Percentiles rank a stretch among this genome's conserved stretches.
phyloP scores from a whole-genome alignment of 2,888 invertebrate genomes.

The Coleophora deauratella region DNA sequence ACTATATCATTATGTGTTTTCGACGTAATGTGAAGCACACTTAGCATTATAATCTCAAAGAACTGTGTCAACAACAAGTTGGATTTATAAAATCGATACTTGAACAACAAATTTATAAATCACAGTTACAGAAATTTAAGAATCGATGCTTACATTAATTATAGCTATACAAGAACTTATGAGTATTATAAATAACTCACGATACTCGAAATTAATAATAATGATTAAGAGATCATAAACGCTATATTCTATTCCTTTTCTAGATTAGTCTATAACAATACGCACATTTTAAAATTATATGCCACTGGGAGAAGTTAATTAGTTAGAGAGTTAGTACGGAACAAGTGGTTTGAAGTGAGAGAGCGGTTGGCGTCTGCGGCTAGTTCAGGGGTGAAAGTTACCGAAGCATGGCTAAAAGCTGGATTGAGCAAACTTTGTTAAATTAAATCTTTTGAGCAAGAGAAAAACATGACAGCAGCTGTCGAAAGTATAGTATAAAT shows the following conservation, averaged over 20 bases:
- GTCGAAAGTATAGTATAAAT: slow-evolving; percentile 45
- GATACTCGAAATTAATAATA: slow-evolving; percentile 69
- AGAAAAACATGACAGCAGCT: slow-evolving; percentile 54
- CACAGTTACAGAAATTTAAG: slow-evolving; percentile 38
- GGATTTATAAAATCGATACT: no score
- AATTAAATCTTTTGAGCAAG: slow-evolving; percentile 67
- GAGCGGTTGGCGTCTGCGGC: no score
- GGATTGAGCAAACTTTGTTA: slow-evolving; percentile 70
- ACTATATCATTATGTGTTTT: no score
- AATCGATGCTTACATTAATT: slow-evolving; percentile 35
- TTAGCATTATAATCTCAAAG: no score
- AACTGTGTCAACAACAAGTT: no score
- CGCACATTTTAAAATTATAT: slow-evolving; percentile 57
- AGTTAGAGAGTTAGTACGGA: slow-evolving; percentile 25
- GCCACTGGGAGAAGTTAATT: slow-evolving; percentile 48
- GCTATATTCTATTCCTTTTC: slow-evolving; percentile 58
- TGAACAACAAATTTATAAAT: slow-evolving; percentile 17
- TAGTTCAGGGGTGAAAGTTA: no score
- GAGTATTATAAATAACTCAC: slow-evolving; percentile 70
- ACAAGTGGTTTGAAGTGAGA: slow-evolving; percentile 28
- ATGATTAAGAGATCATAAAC: slow-evolving; percentile 74
- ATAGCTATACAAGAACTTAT: slow-evolving; percentile 64
- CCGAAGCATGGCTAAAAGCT: slow-evolving; percentile 18
- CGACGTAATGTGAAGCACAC: no score
- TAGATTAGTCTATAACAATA: slow-evolving; percentile 66